A percentile compares a stretch with the other conserved stretches of the same genome.
Conservation (phyloP, 2,113 vertebrate genomes). For the Sapayoa aenigma region DNA sequence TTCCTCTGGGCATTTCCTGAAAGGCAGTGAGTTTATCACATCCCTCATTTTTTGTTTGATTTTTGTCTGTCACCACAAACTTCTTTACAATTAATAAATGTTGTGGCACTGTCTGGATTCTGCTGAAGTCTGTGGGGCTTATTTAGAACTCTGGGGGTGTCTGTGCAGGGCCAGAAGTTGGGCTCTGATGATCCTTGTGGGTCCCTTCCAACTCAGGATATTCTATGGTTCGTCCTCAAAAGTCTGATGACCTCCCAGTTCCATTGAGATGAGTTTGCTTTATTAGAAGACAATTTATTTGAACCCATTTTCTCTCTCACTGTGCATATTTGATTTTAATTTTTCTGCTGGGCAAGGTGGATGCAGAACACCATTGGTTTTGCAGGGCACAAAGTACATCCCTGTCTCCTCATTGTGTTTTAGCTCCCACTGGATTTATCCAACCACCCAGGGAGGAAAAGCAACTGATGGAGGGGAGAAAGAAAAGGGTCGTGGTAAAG, state of each 20-base stretch:
- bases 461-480: neutral
- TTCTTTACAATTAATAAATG: neutral
- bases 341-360: neutral
- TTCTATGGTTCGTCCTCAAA: neutral
- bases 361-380: neutral
- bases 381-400: neutral
- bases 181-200: neutral
- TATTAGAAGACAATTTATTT: neutral
- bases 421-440: neutral
- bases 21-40: neutral
- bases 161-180: neutral
- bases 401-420: accelerated
- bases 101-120: accelerated
- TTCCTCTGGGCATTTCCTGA: neutral
- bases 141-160: neutral
- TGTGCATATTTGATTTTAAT: neutral
- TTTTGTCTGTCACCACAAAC: neutral
- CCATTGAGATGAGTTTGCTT: accelerated
- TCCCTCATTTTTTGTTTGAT: accelerated
- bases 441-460: neutral
- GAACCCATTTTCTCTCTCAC: accelerated
- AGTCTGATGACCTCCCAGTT: accelerated
- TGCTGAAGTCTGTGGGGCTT: neutral
- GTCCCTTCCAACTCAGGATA: neutral
- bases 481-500: accelerated